These are phyloP conservation scores for Parnassius mnemosyne DNA, from an alignment of 2,888 invertebrate genomes.

Conservation along the genomic window DNA sequence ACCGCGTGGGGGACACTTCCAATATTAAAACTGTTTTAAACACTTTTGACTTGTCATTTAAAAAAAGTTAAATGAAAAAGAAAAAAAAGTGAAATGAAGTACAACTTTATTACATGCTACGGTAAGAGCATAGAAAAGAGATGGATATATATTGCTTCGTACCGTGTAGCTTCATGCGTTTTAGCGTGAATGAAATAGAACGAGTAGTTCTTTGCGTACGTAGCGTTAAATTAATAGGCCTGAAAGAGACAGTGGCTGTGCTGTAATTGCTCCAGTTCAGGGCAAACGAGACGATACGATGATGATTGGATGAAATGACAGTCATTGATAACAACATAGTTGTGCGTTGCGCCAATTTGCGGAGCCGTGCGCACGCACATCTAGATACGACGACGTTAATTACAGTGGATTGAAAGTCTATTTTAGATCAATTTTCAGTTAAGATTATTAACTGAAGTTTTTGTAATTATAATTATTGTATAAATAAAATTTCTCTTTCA, in stretches of 20 bases:
- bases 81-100: slow-evolving; percentile 43
- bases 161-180: slow-evolving; percentile 35
- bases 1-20: slow-evolving; percentile 55
- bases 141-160: slow-evolving; percentile 47
- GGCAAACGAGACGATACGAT: slow-evolving; percentile 75
- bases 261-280: slow-evolving; percentile 68
- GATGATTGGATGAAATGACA: slow-evolving; percentile 73
- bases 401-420: slow-evolving; percentile 66
- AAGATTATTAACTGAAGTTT: neutral
- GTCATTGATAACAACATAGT: slow-evolving; percentile 75
- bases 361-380: slow-evolving; percentile 53
- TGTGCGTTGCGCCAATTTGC: slow-evolving; percentile 53
- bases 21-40: slow-evolving; percentile 54
- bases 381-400: slow-evolving; percentile 60
- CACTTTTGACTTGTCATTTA: slow-evolving; percentile 59
- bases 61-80: slow-evolving; percentile 50
- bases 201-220: slow-evolving; percentile 53
- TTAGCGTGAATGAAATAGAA: slow-evolving; percentile 65
- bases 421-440: slow-evolving; percentile 27
- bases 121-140: slow-evolving; percentile 49
- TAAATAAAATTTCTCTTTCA: no score
- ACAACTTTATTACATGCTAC: slow-evolving; percentile 52
- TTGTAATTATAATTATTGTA: no score
- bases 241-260: slow-evolving; percentile 69
- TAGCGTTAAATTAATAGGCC: slow-evolving; percentile 68